Evolutionary conservation across 1,140 invertebrate genomes (phyloP), one percentile per base, ranked within the genome.

Genomic region (Galleria mellonella): DNA sequence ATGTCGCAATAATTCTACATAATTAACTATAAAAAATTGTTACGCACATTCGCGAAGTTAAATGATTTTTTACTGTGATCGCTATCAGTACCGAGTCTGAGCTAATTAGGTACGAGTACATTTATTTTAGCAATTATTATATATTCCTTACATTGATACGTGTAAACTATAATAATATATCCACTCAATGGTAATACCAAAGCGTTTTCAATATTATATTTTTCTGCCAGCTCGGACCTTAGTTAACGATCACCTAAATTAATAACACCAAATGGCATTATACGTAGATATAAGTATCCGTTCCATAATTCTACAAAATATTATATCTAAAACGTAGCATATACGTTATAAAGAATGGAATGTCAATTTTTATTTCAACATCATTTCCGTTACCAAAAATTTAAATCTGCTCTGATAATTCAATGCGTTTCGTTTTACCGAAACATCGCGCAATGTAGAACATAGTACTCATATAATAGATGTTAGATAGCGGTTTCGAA

Each of bases 41-140:
- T 72, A 59, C 79, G 77, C 79, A 84, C 79, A 84, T 71, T 78
- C 71, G 75, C 74, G 75, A 82, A 84, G 73, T 56, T 84, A 77
- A 67, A 75, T 72, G 61, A 77, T 73, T 73, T 75, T 66, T 73
- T 84, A 79, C 74, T 83, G 74, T 83, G 76, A 81, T 84, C 73
- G 59, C 72, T 23, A 2, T 23, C 2, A 3, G 6, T 23, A 3
- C 17, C 17, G 17, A 23, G 17, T 23, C 17, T 23, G 17, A 23
- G 17, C 17, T 23, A 23, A 23, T 23, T 23, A 23, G 17, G 2
- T 6, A 23, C 6, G 2, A 23, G 6, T 6, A 23, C 17, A 6
- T 23, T 3, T 6, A 23, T 23, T 3, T 6, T 3, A 6, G 6
- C 17, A 3, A 23, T 23, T 6, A 3, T 6, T 23, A 23, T 3